Base-by-base conservation (phyloP, 2,113 vertebrate genomes). In the Scalopus aquaticus region DNA sequence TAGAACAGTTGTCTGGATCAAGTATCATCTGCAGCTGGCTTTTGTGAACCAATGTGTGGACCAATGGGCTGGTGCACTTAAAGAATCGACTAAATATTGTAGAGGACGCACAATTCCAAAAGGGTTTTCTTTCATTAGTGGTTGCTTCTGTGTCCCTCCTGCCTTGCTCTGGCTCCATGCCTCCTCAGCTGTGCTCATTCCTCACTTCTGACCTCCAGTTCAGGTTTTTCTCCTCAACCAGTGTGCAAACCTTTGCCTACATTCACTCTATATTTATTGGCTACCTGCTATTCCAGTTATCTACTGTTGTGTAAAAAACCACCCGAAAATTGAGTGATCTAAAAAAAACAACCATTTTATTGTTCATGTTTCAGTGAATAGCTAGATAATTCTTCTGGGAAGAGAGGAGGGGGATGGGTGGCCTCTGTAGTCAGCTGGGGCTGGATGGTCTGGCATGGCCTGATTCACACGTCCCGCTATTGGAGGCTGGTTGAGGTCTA, bases 341-440 rank as follows among this genome's bases (percentile, higher is more conserved):
- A n/a, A 81, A 46, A 70, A n/a, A 28, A 3, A 51, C 15, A 15
- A 17, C 49, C 49, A 51, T 22, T 64, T 72, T 54, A 64, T 73
- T 73, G 49, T n/a, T 70, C 22, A n/a, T 35, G 39, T 39, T n/a
- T 49, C 37, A 49, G 60, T 49, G n/a, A 56, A 15, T 69, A 60
- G n/a, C 39, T 83, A 32, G n/a, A 32, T 19, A 20, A 69, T 49
- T 65, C 51, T 80, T 72, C 78, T 67, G 9, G 35, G 32, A 42
- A 42, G 32, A 10, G 37, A 2, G 6, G 3, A 0, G 1, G 32
- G 2, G 1, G 6, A 10, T 19, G 5, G 5, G 35, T 22, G 0
- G 37, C 39, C 24, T 82, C 69, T 76, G 49, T 16, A 72, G 69
- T n/a, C 37, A 58, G 78, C 24, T 19, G 37, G 49, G 39, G 54